phyloP scores from a whole-genome alignment of 2,888 invertebrate species.

The Pammene fasciana region DNA sequence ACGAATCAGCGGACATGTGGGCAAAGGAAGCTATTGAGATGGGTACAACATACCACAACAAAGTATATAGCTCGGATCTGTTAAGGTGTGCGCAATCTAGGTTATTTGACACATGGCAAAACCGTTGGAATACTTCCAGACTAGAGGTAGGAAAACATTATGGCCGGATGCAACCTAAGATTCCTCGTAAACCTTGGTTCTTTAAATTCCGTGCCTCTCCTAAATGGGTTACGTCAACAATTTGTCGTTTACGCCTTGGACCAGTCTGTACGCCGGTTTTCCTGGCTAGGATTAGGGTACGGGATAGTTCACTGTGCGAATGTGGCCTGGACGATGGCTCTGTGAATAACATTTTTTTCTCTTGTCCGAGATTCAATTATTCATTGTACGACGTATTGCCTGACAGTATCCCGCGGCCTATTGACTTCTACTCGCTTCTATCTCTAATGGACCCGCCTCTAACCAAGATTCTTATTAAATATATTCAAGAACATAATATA shows the following conservation, averaged over 20 bases:
- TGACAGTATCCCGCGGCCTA: no score
- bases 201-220: neutral
- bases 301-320: conserved; percentile 3
- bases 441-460: no score
- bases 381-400: no score
- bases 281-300: neutral
- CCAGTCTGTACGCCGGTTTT: neutral
- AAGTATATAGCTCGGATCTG: no score
- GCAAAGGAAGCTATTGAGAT: neutral
- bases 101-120: no score
- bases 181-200: neutral
- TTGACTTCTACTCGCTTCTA: no score
- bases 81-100: no score
- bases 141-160: neutral
- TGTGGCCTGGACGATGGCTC: neutral
- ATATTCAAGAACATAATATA: no score
- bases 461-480: no score
- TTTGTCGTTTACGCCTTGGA: neutral
- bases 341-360: no score
- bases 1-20: neutral
- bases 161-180: neutral
- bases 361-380: no score
- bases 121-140: no score
- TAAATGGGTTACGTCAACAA: neutral
- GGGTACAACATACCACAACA: neutral